Percentiles rank a stretch among this genome's conserved stretches.
Evolutionary conservation across 2,888 invertebrate species (phyloP).

Genomic region (Apamea crenata): DNA sequence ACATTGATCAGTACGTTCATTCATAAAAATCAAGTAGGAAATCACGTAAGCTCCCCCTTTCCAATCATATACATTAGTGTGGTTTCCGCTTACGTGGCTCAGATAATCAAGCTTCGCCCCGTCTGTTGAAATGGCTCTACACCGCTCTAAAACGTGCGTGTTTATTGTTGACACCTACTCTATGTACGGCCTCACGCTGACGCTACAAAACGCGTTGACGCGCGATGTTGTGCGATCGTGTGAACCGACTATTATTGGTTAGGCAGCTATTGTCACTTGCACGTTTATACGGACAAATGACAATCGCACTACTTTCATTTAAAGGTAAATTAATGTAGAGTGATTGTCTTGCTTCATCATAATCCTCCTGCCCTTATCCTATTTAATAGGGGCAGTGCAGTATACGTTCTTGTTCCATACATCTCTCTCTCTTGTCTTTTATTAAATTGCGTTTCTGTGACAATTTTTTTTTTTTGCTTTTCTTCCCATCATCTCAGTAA

Average conservation of each 20-base stretch:
- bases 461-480: neutral
- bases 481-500: neutral
- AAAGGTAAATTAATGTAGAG: neutral
- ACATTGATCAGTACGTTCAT: slow-evolving; percentile 10
- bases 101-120: slow-evolving; percentile 7
- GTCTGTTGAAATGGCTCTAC: neutral
- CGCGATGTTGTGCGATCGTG: slow-evolving; percentile 18
- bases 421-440: neutral
- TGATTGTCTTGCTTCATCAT: neutral
- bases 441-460: neutral
- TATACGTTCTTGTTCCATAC: neutral
- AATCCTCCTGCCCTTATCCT: neutral
- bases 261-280: slow-evolving; percentile 2
- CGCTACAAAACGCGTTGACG: slow-evolving; percentile 33
- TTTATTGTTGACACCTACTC: slow-evolving; percentile 36
- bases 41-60: neutral
- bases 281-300: neutral
- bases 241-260: slow-evolving; percentile 12
- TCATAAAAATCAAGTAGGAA: neutral
- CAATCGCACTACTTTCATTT: neutral
- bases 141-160: slow-evolving; percentile 19
- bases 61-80: slow-evolving; percentile 3
- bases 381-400: neutral
- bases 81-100: neutral
- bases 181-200: slow-evolving; percentile 12